phyloP scores from a whole-genome alignment of 2,113 vertebrate genomes.

The Megaleporinus macrocephalus region DNA sequence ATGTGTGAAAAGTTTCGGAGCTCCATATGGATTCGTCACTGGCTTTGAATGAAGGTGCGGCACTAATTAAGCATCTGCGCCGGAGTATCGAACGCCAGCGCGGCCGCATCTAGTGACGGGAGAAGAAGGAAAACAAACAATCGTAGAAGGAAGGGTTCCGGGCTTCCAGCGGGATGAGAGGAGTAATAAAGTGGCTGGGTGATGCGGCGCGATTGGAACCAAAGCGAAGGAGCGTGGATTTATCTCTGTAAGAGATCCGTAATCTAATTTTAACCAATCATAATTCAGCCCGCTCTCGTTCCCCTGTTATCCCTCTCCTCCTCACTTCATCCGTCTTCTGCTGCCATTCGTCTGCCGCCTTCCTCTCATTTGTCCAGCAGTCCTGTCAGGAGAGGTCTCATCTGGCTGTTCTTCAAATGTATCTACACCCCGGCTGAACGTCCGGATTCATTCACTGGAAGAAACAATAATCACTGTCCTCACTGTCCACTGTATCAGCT shows the following conservation, averaged over 20 bases:
- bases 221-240: neutral
- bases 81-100: neutral
- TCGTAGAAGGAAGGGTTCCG: too few relatives aligned
- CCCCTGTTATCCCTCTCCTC: slow-evolving; percentile 11
- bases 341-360: neutral
- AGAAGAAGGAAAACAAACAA: neutral
- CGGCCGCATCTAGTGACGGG: neutral
- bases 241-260: slow-evolving; percentile 26
- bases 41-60: neutral
- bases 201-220: neutral
- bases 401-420: neutral
- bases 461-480: neutral
- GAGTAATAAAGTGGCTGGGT: neutral
- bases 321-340: slow-evolving; percentile 12
- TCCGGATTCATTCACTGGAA: neutral
- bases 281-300: slow-evolving; percentile 23
- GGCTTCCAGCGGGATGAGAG: too few relatives aligned
- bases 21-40: slow-evolving; percentile 5
- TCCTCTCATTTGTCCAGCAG: slow-evolving; percentile 7
- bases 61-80: slow-evolving; percentile 23
- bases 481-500: too few relatives aligned
- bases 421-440: neutral
- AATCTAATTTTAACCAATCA: slow-evolving; percentile 52
- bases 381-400: slow-evolving; percentile 16
- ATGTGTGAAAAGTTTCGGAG: neutral